Base-by-base conservation (phyloP, 2,888 invertebrate species). In the Caenorhabditis sinica region DNA sequence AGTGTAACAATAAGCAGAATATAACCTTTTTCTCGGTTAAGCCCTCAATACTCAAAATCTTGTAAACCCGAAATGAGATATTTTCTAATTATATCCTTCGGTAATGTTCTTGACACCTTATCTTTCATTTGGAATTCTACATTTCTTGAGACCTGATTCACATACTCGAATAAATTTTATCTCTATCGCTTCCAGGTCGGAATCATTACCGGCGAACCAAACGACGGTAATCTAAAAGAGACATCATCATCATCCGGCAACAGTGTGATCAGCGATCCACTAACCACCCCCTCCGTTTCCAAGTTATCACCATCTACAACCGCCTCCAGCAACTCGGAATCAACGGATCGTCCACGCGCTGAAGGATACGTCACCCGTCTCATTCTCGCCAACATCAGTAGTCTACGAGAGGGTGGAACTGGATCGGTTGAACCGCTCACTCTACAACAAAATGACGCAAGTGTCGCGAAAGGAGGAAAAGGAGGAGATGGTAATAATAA, bases 181-280 rank as follows among this genome's bases (percentile, higher is more conserved):
- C 40, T 1, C 6, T 33, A 5, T 13, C 20, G 20, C 28, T 36
- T 68, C 30, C 51, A 82, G 82, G 75, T 85, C 45, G 82, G 82
- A 65, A 85, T 85, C 25, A 79, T 85, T 33, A 85, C 85, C 43
- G 85, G 85, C n/a, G 85, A 87, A 45, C 88, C 88, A 36, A 83
- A 88, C 43, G 85, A 88, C 53, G 88, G 87, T 13, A 23, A 71
- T 6, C 11, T 23, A 25, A 74, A 69, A 61, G 74, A 68, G 45
- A 56, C 72, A 28, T 43, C 68, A 65, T 65, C 63, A 65, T 65
- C 45, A 63, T 63, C 63, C 15, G 66, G 51, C 66, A 72, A 80
- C 61, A 63, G 56, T 49, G 66, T 73, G 45, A 83, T 83, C 75
- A 83, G 68, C 58, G 77, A 76, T 61, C 83, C 83, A 20, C 45